phyloP scores from a whole-genome alignment of 2,113 vertebrate genomes.

The Sula dactylatra region DNA sequence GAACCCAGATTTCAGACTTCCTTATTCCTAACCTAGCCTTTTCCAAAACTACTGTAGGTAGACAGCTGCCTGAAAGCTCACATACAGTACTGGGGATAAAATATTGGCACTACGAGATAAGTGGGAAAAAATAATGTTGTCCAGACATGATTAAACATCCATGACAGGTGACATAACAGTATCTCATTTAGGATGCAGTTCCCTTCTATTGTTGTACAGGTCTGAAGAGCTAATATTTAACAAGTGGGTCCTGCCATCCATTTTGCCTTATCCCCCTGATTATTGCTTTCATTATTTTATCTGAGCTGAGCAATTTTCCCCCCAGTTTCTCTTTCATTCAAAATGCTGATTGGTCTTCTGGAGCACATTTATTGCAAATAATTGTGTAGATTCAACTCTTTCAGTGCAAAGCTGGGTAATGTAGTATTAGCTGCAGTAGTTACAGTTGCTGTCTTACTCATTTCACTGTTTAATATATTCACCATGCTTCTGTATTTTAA shows the following conservation, averaged over 20 bases:
- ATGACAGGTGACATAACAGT: neutral
- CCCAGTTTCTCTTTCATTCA: neutral
- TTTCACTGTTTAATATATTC: conserved; percentile 7
- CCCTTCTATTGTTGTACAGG: neutral
- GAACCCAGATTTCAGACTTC: neutral
- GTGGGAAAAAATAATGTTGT: neutral
- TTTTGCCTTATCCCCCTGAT: neutral
- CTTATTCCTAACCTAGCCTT: neutral
- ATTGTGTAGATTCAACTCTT: neutral
- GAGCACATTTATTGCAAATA: neutral
- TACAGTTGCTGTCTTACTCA: neutral
- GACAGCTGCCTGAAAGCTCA: neutral
- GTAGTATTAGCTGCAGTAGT: neutral
- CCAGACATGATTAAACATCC: neutral
- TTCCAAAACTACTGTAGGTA: neutral
- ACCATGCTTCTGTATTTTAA: neutral
- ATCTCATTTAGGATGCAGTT: neutral
- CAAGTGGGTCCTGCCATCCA: neutral
- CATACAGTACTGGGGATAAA: neutral
- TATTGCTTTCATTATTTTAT: neutral
- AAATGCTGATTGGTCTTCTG: neutral
- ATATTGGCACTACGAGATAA: neutral
- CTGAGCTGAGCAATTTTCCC: neutral
- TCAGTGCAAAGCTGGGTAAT: neutral
- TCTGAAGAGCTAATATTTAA: conserved; percentile 7